A percentile compares a stretch with the other conserved stretches of the same genome.
phyloP scores from a whole-genome alignment of 2,113 vertebrate species.

The Hirundichthys speculiger region DNA sequence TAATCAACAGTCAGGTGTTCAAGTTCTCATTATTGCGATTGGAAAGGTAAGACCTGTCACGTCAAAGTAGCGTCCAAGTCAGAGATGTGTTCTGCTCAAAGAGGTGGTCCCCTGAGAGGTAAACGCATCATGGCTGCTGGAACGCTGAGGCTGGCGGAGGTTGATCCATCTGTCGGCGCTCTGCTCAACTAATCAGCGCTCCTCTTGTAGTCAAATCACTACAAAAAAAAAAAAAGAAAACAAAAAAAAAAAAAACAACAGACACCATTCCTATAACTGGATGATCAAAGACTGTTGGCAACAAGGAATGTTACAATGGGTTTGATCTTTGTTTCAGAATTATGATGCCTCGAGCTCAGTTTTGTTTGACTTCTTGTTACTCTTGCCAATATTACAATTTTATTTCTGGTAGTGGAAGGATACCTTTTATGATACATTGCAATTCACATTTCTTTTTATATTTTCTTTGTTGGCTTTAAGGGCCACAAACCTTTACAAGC shows the following conservation, averaged over 20 bases:
- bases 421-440: background rate
- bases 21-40: background rate
- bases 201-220: slow-evolving; percentile 45
- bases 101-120: background rate
- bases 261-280: slow-evolving; percentile 43
- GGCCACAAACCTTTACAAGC: too few relatives aligned
- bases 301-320: slow-evolving; percentile 18
- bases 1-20: background rate
- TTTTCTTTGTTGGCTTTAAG: background rate
- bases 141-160: slow-evolving; percentile 13
- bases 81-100: background rate
- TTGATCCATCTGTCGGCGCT: slow-evolving; percentile 36
- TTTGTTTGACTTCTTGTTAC: background rate
- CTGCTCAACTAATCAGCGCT: slow-evolving; percentile 35
- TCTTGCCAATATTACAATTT: background rate
- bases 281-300: slow-evolving; percentile 40
- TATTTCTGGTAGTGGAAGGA: background rate
- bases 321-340: slow-evolving; percentile 11
- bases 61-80: slow-evolving; percentile 8
- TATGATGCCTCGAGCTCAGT: background rate
- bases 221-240: too few relatives aligned
- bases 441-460: background rate
- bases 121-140: slow-evolving; percentile 9
- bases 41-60: background rate
- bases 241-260: too few relatives aligned